Conservation (phyloP, 2,888 invertebrate genomes). For the Drosophila melanocephala region DNA sequence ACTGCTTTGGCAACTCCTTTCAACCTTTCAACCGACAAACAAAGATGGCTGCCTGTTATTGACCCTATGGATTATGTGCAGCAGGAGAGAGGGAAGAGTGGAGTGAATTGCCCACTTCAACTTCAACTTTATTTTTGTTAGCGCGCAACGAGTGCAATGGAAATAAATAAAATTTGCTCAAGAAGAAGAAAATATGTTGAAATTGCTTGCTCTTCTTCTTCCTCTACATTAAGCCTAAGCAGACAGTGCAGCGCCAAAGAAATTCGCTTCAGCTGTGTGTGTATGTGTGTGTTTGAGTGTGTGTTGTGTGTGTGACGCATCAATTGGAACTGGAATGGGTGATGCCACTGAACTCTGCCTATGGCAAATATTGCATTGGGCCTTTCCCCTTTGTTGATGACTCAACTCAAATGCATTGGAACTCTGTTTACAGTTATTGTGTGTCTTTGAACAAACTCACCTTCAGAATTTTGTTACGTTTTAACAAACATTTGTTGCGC, state of each 20-base stretch:
- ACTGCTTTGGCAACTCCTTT: conserved; percentile 19
- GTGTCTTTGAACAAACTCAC: conserved; percentile 40
- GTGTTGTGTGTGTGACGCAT: conserved; percentile 52
- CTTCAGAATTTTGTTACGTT: conserved; percentile 54
- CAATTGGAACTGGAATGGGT: conserved; percentile 17
- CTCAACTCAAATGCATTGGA: conserved; percentile 27
- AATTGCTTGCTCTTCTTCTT: conserved; percentile 17
- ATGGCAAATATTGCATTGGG: conserved; percentile 21
- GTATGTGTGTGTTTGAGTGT: conserved; percentile 5
- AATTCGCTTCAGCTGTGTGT: conserved; percentile 27
- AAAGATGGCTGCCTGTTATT: conserved; percentile 57
- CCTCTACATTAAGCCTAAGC: conserved; percentile 19
- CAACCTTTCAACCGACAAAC: conserved; percentile 33
- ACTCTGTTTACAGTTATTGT: conserved; percentile 11
- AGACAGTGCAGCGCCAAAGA: conserved; percentile 56
- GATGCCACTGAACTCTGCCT: conserved; percentile 75
- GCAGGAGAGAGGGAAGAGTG: neutral
- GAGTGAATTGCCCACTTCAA: conserved; percentile 36
- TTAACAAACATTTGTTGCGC: conserved; percentile 75
- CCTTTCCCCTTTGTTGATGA: conserved; percentile 43
- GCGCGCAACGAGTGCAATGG: conserved; percentile 41
- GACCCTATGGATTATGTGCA: conserved; percentile 78
- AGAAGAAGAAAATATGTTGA: conserved; percentile 31
- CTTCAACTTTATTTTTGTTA: conserved; percentile 13
- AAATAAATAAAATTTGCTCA: conserved; percentile 62